Evolutionary conservation across 1,140 invertebrate species (phyloP), one percentile per base, ranked within the genome.

Genomic region (Helicorthomorpha holstii): DNA sequence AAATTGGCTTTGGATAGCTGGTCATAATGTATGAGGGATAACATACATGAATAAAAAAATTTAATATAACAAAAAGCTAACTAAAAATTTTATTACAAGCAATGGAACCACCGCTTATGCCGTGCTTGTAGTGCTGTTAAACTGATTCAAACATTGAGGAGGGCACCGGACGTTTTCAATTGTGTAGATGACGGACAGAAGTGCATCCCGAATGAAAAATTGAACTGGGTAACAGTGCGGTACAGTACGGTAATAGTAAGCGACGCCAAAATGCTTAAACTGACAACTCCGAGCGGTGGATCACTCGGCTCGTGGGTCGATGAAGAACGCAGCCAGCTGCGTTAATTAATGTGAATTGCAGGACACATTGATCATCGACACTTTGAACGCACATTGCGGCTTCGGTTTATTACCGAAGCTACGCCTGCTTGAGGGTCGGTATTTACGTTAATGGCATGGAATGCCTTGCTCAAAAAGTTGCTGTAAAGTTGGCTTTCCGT

Each of bases 321-420:
- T 82, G 80, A 83, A 83, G 76, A 82, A 79, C 78, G 79, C 77
- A 81, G 69, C 67, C 58, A 82, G 78, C 70, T 81, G 79, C 78
- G 79, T 72, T 73, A 76, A 71, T 70, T 75, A 73, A 72, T 81
- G 78, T 79, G 77, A 83, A 82, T 75, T 83, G 80, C 80, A 82
- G 77, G 72, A 80, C 76, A 78, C 75, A 77, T 77, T 66, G 78
- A 82, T 75, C 78, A 80, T 79, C 75, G 77, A 81, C 73, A 74
- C 74, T 78, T 82, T 73, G 79, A 83, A 83, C 78, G 81, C 79
- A 81, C 69, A 80, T 80, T 74, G 78, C 77, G 64, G 66, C 71
- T 66, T 66, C 59, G 68, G 65, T 71, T 63, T 59, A 64, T 64
- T 57, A 58, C 61, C 59, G 66, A 62, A 68, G 70, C 69, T 70